Conservation (phyloP, 1,140 invertebrate genomes). For the Trichomalopsis sarcophagae region DNA sequence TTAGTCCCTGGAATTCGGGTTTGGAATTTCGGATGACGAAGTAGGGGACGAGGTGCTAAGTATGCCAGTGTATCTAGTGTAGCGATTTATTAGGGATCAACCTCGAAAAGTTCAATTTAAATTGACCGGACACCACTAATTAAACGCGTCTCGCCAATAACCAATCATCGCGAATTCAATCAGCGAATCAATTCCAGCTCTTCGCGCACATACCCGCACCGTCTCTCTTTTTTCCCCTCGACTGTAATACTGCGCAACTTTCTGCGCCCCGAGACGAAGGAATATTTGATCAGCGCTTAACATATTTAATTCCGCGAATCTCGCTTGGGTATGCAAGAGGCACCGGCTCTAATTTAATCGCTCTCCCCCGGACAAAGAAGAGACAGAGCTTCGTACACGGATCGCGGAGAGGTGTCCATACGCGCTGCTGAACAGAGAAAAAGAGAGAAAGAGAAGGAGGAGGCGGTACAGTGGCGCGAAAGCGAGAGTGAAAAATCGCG, state of each 20-base stretch:
- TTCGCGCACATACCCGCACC: neutral
- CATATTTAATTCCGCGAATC: slow-evolving; percentile 41
- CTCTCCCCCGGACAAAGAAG: slow-evolving; percentile 9
- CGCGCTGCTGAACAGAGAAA: neutral
- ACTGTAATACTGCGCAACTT: neutral
- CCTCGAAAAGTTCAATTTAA: too few species aligned
- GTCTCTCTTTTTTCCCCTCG: neutral
- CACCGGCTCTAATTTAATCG: slow-evolving; percentile 35
- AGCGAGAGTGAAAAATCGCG: slow-evolving; percentile 46
- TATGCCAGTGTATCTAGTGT: too few species aligned
- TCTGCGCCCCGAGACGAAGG: neutral
- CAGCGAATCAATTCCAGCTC: neutral
- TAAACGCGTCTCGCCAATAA: neutral
- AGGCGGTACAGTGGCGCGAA: neutral
- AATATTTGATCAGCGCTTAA: slow-evolving; percentile 45
- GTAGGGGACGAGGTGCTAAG: neutral
- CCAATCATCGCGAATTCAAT: neutral
- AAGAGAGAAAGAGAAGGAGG: neutral
- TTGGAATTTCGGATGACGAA: neutral
- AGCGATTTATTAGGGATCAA: too few species aligned
- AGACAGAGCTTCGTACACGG: neutral
- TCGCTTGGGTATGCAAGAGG: slow-evolving; percentile 36
- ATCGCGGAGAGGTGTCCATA: neutral
- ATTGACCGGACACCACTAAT: neutral
- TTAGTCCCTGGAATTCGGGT: neutral